Conservation (phyloP, 2,888 invertebrate species). For the Diaperis boleti region DNA sequence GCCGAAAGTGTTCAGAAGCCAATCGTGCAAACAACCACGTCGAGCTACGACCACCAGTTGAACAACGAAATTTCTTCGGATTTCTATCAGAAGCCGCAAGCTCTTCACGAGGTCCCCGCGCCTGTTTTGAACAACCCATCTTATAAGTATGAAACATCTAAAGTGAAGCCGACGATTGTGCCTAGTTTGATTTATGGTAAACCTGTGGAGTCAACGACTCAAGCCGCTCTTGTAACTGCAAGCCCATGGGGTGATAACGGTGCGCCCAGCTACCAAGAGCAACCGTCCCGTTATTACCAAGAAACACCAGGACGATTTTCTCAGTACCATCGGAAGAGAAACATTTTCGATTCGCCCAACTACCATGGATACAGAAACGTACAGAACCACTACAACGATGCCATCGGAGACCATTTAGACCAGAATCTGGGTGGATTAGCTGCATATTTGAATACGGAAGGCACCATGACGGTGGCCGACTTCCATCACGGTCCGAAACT, state of each 20-base stretch:
- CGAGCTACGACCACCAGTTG: neutral
- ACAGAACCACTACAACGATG: slow-evolving; percentile 21
- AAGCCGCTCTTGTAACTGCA: neutral
- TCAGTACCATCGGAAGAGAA: slow-evolving; percentile 9
- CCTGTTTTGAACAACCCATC: slow-evolving; percentile 27
- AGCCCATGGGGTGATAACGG: neutral
- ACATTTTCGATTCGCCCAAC: neutral
- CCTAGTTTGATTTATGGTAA: no score
- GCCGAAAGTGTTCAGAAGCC: slow-evolving; percentile 9
- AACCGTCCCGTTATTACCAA: neutral
- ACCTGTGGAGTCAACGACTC: slow-evolving; percentile 1
- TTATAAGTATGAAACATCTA: neutral
- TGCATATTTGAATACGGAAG: slow-evolving; percentile 18
- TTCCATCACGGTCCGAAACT: slow-evolving; percentile 22
- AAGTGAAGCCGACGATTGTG: neutral
- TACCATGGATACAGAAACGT: slow-evolving; percentile 15
- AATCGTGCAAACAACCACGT: neutral
- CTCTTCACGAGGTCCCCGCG: slow-evolving; percentile 38
- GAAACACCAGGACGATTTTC: no score
- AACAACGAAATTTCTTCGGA: slow-evolving; percentile 24
- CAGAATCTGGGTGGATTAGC: slow-evolving; percentile 25
- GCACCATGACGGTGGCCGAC: slow-evolving; percentile 22
- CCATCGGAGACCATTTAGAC: slow-evolving; percentile 18
- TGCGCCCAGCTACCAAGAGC: no score
- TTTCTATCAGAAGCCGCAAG: slow-evolving; percentile 34